phyloP scores from a whole-genome alignment of 2,888 invertebrate species.

The Catonia carolina region DNA sequence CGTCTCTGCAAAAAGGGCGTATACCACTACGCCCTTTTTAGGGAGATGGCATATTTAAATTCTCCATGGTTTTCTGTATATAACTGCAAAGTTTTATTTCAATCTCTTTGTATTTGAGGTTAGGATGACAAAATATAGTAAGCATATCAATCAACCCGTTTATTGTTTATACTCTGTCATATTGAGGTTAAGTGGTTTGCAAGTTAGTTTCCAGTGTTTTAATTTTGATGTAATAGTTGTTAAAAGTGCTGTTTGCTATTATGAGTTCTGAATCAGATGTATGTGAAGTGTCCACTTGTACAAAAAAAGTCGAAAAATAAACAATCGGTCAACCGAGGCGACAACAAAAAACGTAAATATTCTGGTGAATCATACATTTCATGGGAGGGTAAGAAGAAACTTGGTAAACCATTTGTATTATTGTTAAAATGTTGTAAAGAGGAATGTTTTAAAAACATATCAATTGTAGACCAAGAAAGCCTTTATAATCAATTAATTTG shows the following conservation, averaged over 20 bases:
- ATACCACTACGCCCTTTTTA: constrained; percentile 7
- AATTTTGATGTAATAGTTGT: too few relatives aligned
- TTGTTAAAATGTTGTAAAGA: constrained; percentile 3
- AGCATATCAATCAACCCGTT: too few relatives aligned
- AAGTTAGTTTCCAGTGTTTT: too few relatives aligned
- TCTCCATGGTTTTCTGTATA: background rate
- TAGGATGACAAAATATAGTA: background rate
- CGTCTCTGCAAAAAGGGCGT: constrained; percentile 1
- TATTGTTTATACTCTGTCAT: too few relatives aligned
- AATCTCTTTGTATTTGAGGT: background rate
- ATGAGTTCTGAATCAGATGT: constrained; percentile 4
- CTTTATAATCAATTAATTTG: background rate
- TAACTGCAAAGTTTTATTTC: background rate
- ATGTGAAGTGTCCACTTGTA: background rate
- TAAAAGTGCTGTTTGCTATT: background rate
- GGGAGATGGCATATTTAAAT: too few relatives aligned
- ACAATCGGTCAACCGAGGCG: background rate
- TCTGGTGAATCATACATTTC: background rate
- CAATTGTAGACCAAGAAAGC: background rate
- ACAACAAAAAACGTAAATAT: background rate
- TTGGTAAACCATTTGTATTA: constrained; percentile 2
- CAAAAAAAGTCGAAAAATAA: background rate
- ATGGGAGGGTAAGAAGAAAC: background rate
- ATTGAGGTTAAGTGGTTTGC: too few relatives aligned
- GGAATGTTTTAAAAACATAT: background rate